A percentile compares a stretch with the other conserved stretches of the same genome.
Evolutionary conservation across 2,797 vertebrate species (phyloP).

Genomic region (Thunnus albacares): DNA sequence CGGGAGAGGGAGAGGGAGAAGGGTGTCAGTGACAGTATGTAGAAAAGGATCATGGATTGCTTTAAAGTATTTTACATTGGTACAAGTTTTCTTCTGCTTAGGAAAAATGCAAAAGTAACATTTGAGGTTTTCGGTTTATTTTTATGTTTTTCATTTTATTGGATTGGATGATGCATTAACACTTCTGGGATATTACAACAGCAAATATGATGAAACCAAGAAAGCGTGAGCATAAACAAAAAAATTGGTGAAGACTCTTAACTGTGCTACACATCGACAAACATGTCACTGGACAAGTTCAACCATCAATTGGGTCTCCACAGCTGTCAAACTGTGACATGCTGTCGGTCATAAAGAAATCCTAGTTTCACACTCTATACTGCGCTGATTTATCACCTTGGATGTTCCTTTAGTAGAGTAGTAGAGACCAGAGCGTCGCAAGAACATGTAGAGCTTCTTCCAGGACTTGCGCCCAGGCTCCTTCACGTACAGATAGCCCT

Average conservation of each 20-base stretch:
- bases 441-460: slow-evolving; percentile 96
- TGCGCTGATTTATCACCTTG: slow-evolving; percentile 85
- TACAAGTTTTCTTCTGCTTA: neutral
- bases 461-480: slow-evolving; percentile 95
- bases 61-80: neutral
- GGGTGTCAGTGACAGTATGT: neutral
- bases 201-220: neutral
- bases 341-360: neutral
- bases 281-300: too few species aligned
- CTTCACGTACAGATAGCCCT: slow-evolving; percentile 95
- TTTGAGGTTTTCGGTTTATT: too few species aligned
- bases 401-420: slow-evolving; percentile 97
- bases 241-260: too few species aligned
- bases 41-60: neutral
- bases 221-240: too few species aligned
- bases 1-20: neutral
- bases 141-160: too few species aligned
- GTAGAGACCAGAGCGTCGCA: slow-evolving; percentile 96
- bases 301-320: too few species aligned
- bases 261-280: too few species aligned
- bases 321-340: neutral
- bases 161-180: neutral
- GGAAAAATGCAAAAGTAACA: neutral
- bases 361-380: too few species aligned
- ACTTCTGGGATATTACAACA: too few species aligned